A percentile compares a stretch with the other conserved stretches of the same genome.
Conservation (phyloP, 1,140 invertebrate genomes). For the Tribolium castaneum region DNA sequence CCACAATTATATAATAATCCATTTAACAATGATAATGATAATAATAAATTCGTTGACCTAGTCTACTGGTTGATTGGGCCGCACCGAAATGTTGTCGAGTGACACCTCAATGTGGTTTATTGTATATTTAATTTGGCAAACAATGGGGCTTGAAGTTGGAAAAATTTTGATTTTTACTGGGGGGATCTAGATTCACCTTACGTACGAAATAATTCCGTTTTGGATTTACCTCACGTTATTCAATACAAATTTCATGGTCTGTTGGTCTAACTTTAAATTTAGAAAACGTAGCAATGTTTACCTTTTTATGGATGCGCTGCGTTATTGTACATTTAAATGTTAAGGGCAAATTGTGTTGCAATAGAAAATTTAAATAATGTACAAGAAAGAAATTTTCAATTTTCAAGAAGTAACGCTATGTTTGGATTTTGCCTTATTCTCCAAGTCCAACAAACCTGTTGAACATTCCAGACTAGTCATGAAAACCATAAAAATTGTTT, state of each 20-base stretch:
- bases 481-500: too few species aligned
- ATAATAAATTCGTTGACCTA: constrained; percentile 17
- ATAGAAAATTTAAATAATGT: too few species aligned
- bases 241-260: neutral
- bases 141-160: neutral
- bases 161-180: neutral
- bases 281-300: neutral
- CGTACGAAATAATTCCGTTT: neutral
- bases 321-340: neutral
- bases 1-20: neutral
- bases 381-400: too few species aligned
- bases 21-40: constrained; percentile 21
- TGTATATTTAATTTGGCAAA: neutral
- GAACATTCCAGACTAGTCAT: too few species aligned
- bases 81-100: constrained; percentile 1
- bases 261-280: neutral
- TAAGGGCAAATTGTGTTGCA: neutral
- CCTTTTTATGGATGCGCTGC: neutral
- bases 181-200: neutral
- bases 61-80: neutral
- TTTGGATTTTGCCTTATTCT: too few species aligned
- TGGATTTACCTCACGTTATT: neutral
- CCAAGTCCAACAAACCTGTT: too few species aligned
- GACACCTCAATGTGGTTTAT: neutral
- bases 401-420: too few species aligned